Base-by-base conservation (phyloP, 1,140 invertebrate species). In the Acromyrmex echinatior region DNA sequence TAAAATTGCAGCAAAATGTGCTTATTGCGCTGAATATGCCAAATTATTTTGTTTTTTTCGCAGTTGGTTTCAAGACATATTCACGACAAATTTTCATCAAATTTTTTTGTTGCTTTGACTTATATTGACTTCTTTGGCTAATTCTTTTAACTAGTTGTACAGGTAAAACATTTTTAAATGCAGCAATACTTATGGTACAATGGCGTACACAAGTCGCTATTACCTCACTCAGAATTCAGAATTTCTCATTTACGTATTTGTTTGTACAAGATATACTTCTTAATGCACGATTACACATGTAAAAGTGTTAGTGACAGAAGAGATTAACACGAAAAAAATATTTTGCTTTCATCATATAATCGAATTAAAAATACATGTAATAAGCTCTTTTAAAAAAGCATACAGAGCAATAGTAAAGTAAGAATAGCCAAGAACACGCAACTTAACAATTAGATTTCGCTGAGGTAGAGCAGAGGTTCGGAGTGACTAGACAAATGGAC, bases 371-470 rank as follows among this genome's bases (percentile, higher is more conserved):
- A 39, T 39, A 56, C 28, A 28, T 31, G 18, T 35, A 21, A 10
- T 18, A 74, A 28, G 9, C n/a, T 58, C 4, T 39, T 39, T 62
- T 18, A 25, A 77, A 39, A 39, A 39, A 60, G 49, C 70, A n/a
- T 45, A 56, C 14, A 10, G 10, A 21, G 14, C 39, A 28, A 25
- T 21, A 28, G 16, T 25, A 21, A 7, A 39, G 31, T 56, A 49
- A 63, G 9, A 78, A 28, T 4, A 9, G 4, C 1, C n/a, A 18
- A 77, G 25, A 45, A 63, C 35, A 63, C 4, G 18, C 39, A 39
- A 63, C 25, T 78, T 39, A 63, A 9, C 28, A 78, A 78, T 63
- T 63, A 63, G 35, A 28, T 45, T 63, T 25, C 25, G 4, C 31
- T 45, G 6, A 12, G 58, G 3, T 21, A 31, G 49, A 73, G 21